phyloP scores from a whole-genome alignment of 2,797 vertebrate species.

The Pyrocephalus nanus region DNA sequence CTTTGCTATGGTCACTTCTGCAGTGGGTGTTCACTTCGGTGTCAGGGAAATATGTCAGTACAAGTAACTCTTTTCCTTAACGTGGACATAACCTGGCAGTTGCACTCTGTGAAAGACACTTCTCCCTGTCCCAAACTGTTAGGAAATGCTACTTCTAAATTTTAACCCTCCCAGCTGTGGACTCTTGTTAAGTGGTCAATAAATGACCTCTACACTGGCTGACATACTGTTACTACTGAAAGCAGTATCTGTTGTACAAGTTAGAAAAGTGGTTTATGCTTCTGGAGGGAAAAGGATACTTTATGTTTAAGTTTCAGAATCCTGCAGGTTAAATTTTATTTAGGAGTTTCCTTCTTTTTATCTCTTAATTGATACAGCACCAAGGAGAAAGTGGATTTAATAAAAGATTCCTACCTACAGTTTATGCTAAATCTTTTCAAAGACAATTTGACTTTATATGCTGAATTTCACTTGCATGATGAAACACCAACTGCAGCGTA shows the following conservation, averaged over 20 bases:
- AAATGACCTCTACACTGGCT: neutral
- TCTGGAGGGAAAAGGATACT: neutral
- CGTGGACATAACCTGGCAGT: rapidly evolving
- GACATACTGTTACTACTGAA: neutral
- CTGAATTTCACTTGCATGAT: neutral
- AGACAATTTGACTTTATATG: neutral
- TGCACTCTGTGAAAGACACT: neutral
- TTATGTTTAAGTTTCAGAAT: neutral
- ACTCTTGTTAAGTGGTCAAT: neutral
- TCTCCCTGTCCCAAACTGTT: neutral
- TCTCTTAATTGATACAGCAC: neutral
- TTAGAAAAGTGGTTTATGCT: neutral
- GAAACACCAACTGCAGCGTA: neutral
- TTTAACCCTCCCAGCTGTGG: neutral
- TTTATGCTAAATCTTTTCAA: slow-evolving; percentile 10
- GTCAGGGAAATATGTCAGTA: neutral
- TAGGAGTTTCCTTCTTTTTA: neutral
- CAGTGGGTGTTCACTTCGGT: neutral
- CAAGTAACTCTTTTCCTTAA: neutral
- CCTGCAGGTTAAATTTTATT: neutral
- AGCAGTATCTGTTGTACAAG: neutral
- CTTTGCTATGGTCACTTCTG: neutral
- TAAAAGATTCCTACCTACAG: neutral
- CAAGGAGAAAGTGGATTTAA: neutral
- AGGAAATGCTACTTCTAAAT: neutral